phyloP scores from a whole-genome alignment of 2,888 invertebrate species.

The Cantharis rufa region DNA sequence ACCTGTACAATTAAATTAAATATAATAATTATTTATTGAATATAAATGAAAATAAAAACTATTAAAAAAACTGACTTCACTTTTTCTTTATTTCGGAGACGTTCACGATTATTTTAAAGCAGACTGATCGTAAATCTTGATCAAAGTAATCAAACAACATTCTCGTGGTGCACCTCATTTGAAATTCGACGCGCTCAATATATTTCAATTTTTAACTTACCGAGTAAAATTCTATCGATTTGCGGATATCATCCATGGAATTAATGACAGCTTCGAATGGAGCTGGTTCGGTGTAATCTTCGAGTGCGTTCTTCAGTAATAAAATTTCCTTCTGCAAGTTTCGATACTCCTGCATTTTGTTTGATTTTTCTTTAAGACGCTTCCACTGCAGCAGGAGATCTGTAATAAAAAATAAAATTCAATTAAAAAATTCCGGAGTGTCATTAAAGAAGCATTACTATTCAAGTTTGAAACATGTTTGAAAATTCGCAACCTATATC shows the following conservation, averaged over 20 bases:
- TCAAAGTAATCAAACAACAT: not conserved
- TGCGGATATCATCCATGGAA: conserved; percentile 50
- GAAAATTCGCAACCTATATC: not conserved
- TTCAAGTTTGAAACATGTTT: not conserved
- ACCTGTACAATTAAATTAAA: no score
- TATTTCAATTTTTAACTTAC: conserved; percentile 43
- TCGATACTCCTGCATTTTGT: conserved; percentile 52
- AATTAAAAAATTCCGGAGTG: not conserved
- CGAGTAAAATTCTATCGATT: conserved; percentile 51
- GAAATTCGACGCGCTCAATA: not conserved
- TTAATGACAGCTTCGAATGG: conserved; percentile 38
- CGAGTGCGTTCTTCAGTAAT: conserved; percentile 51
- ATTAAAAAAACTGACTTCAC: not conserved
- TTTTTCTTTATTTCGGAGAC: not conserved
- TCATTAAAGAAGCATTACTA: not conserved
- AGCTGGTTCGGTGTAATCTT: conserved; percentile 42
- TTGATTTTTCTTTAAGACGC: conserved; percentile 53
- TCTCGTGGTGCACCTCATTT: not conserved
- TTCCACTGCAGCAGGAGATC: conserved; percentile 60
- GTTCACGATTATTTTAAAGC: not conserved
- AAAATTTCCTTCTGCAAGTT: conserved; percentile 51
- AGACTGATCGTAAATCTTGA: not conserved
- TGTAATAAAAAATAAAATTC: conserved; percentile 41
- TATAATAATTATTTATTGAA: not conserved
- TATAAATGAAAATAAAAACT: not conserved